Base-by-base conservation (phyloP, 2,113 vertebrate species). In the Heterotilapia buettikoferi region DNA sequence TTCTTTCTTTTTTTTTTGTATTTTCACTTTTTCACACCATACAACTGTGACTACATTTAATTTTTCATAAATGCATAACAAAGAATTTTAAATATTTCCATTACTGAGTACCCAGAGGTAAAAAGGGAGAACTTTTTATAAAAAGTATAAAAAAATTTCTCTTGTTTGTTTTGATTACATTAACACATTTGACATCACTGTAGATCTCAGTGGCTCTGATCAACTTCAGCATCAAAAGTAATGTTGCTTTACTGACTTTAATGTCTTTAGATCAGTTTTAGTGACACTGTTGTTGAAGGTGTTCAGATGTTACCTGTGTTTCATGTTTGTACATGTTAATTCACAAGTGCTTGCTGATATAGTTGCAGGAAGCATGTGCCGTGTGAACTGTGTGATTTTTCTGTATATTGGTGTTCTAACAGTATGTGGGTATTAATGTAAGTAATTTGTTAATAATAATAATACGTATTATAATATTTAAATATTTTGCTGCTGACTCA, bases 271-370 rank as follows among this genome's bases (percentile, higher is more conserved):
- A 50, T 84, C 45, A 45, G 6, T 50, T 24, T 16, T 7, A 47
- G 54, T 43, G 40, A 71, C n/a, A 16, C 52, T 53, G 24, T 12
- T 29, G 9, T 47, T 76, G 43, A 19, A 50, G 43, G 16, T 19
- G 6, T 78, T 50, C 43, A 47, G 45, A 50, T 78, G 43, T 38
- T 38, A 68, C 12, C 4, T 59, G 57, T 7, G 36, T 38, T 47
- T 80, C 36, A 52, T 84, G 12, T 47, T 73, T 13, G 36, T 31
- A 81, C 61, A 76, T 82, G 56, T 91, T 24, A 76, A 76, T 61
- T 83, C 82, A 80, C 71, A 89, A 87, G 90, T 90, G 80, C 56
- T 93, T 71, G n/a, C 18, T 91, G 13, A 14, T 89, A 38, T 90
- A 5, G 2, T 50, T 61, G 19, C 6, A 80, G 7, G 73, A 83